Evolutionary conservation across 2,113 vertebrate genomes (phyloP).

Genomic region (Theristicus caerulescens): DNA sequence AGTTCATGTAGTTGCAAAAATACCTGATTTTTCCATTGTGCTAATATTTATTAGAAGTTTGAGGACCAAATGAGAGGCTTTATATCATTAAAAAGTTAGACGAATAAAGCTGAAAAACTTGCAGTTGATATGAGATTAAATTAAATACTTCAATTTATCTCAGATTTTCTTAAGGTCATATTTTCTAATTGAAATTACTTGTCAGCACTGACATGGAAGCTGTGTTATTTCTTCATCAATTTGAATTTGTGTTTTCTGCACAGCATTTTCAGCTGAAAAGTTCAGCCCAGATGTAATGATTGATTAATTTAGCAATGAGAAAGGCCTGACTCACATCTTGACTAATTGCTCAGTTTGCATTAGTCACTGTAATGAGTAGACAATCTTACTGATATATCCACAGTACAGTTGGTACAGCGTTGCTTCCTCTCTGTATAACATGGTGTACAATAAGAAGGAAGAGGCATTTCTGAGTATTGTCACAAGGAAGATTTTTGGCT

Average conservation of each 20-base stretch:
- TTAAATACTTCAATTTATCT: background rate
- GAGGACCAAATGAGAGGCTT: background rate
- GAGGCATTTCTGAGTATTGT: background rate
- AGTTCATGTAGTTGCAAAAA: background rate
- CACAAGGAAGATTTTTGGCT: background rate
- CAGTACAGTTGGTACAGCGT: background rate
- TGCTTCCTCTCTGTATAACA: background rate
- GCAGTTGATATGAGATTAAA: background rate
- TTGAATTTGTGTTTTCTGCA: background rate
- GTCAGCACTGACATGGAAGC: background rate
- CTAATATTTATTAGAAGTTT: background rate
- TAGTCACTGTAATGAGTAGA: background rate
- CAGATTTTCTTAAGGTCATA: slow-evolving; percentile 16
- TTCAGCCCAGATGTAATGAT: background rate
- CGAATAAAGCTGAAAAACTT: background rate
- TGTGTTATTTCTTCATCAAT: background rate
- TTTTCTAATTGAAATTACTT: slow-evolving; percentile 20
- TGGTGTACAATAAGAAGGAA: background rate
- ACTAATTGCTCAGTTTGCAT: background rate
- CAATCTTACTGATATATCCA: background rate
- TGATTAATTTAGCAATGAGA: background rate
- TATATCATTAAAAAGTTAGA: background rate
- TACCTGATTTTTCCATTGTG: background rate
- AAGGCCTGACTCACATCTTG: background rate
- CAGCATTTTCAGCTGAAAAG: background rate